Base-by-base conservation (phyloP, 2,113 vertebrate species). In the Empidonax traillii region DNA sequence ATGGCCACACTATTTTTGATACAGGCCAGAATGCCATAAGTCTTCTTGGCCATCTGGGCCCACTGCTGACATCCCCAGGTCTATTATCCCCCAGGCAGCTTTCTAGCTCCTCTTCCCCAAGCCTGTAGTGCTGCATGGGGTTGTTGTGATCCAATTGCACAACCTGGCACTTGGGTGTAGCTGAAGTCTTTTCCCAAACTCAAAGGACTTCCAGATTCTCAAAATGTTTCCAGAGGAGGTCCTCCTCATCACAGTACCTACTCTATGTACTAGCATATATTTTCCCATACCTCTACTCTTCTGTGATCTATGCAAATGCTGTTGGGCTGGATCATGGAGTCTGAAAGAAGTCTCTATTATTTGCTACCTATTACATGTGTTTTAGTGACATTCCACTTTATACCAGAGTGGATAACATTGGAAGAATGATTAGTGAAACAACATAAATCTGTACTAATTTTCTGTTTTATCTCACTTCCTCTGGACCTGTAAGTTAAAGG, bases 131-230 rank as follows among this genome's bases (percentile, higher is more conserved):
- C 9, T 78, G 2, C 33, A 5, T 35, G 24, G 30, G 15, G 5
- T 35, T 53, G 14, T 20, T 62, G 19, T 39, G 41, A 30, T 12
- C 2, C 12, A 72, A 1, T 0, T 33, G 31, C 2, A 2, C 9
- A 15, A 68, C 14, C 33, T 3, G 2, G 20, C 14, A 18, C n/a
- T 49, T 18, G 23, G 2, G 6, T 27, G 9, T 14, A 66, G 11
- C 25, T 77, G 25, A 18, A 53, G 5, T 35, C 27, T 91, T 43
- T 86, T 88, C 43, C n/a, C 37, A 79, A 49, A 46, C 10, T 53
- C 51, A 49, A 55, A 71, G 65, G 24, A 28, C 12, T 90, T 69
- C 39, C 10, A 46, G 27, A 92, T 63, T 87, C 47, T 8, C 9
- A 53, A 59, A 75, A 65, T 14, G 25, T 14, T 92, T 73, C 33